These are phyloP conservation scores for Pantherophis guttatus DNA, from an alignment of 2,113 vertebrate species.

Conservation along the genomic window DNA sequence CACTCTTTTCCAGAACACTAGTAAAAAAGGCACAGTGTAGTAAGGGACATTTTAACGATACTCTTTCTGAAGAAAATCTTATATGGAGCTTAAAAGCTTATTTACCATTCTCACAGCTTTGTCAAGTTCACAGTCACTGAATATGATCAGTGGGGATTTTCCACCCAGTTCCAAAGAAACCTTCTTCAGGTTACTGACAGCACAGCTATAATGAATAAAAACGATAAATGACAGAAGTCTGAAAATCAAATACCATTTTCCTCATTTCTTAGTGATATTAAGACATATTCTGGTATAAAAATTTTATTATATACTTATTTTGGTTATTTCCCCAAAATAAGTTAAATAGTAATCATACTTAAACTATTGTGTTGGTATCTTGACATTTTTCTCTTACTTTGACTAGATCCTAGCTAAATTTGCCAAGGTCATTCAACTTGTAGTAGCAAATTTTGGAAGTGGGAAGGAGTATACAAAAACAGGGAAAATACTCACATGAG, in stretches of 20 bases:
- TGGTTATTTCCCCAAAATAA: not conserved
- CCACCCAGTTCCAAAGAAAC: conserved; percentile 83
- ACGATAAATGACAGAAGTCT: not conserved
- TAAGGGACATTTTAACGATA: not conserved
- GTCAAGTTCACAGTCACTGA: conserved; percentile 82
- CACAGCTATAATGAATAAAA: conserved; percentile 65
- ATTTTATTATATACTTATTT: not conserved
- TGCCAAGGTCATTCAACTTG: not conserved
- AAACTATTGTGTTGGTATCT: not conserved
- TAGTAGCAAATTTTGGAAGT: not conserved
- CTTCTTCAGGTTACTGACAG: conserved; percentile 79
- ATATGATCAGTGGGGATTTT: conserved; percentile 83
- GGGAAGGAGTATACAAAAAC: not conserved
- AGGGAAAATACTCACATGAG: not conserved
- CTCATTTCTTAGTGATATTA: not conserved
- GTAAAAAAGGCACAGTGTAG: not conserved
- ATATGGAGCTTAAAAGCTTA: not conserved
- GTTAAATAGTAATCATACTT: not conserved
- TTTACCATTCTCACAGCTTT: conserved; percentile 82
- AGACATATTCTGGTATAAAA: not conserved
- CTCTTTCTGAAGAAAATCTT: not conserved
- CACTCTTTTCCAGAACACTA: not conserved
- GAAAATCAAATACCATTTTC: conserved; percentile 6
- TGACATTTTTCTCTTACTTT: not conserved
- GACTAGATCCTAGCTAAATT: not conserved